Percentiles rank a stretch among this genome's conserved stretches.
These are phyloP conservation scores for Montipora foliosa DNA, from an alignment of 64 coral and sea anemone genomes.

Conservation along the genomic window DNA sequence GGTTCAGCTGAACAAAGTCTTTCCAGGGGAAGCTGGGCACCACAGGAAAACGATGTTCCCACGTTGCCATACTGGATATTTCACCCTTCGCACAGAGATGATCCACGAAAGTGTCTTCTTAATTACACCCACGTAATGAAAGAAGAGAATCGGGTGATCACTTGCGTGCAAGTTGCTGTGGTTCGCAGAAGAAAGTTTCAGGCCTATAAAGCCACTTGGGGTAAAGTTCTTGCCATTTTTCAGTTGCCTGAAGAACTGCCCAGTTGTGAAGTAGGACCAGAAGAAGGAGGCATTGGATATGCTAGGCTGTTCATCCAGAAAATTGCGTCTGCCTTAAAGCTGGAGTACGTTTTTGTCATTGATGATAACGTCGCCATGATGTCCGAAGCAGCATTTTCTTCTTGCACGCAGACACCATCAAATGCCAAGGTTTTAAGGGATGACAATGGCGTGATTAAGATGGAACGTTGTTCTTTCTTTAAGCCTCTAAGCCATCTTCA, in stretches of 20 bases:
- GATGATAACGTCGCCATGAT: conserved; percentile 19
- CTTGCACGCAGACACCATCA: not conserved
- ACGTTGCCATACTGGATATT: conserved; percentile 51
- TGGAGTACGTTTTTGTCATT: conserved; percentile 60
- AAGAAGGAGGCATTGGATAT: conserved; percentile 62
- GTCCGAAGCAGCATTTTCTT: not conserved
- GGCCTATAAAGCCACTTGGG: conserved; percentile 30
- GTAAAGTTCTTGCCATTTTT: conserved; percentile 56
- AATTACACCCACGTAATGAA: conserved; percentile 68
- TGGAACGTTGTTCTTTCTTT: too few species aligned
- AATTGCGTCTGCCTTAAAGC: conserved; percentile 25
- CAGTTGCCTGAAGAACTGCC: conserved; percentile 60
- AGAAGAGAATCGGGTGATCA: not conserved
- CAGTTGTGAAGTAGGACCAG: not conserved
- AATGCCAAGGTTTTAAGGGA: too few species aligned
- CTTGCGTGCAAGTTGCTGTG: conserved; percentile 39
- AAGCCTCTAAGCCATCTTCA: too few species aligned
- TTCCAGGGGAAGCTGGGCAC: not conserved
- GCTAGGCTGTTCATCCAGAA: conserved; percentile 71
- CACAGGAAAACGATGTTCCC: not conserved
- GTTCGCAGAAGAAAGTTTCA: conserved; percentile 15
- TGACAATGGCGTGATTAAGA: too few species aligned
- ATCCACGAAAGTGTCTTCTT: conserved; percentile 54
- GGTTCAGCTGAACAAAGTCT: not conserved
- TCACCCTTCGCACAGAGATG: conserved; percentile 60